Base-by-base conservation (phyloP, 2,797 vertebrate genomes). In the Cynodonichthys magdalenae region DNA sequence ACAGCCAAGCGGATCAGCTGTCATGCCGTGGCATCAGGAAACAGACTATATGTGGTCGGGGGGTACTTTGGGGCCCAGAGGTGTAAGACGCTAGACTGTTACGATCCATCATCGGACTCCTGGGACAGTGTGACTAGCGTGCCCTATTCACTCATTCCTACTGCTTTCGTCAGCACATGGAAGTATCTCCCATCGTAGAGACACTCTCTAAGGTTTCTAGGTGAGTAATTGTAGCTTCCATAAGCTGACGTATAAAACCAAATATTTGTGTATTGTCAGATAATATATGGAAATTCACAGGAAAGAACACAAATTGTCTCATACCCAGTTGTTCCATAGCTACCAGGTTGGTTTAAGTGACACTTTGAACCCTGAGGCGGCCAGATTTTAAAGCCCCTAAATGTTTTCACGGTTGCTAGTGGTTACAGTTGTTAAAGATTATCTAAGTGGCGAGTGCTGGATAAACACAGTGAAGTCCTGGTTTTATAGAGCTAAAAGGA, bases 121-220 rank as follows among this genome's bases (percentile, higher is more conserved):
- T 95, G 95, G 95, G 94, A 94, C 84, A 95, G 94, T 11, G 88
- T 95, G 68, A 95, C 94, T 59, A 95, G 93, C 3, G 92, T 95
- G 9, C 95, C 95, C 0, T 95, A 95, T 81, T 95, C 95, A 0
- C 93, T 95, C 72, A 95, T 95, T 69, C 95, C 95, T 42, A 95
- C 95, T 0, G 94, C 94, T 29, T 95, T 95, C 53, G 94, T 95
- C 85, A 95, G 95, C 90, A 95, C 95, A 7, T 95, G 95, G 95
- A 95, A 95, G 80, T 95, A 95, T 73, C 94, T 95, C 71, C 83
- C 94, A 2, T 92, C 94, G 1, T 95, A 86, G 84, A 53, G 50
- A 44, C 11, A 44, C 58, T 60, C 49, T 42, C 17, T 47, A 46
- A 66, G 24, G 56, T 29, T 67, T 53, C 44, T 18, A 42, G 90